Conservation (phyloP, 2,113 vertebrate genomes). For the Alexandromys fortis region DNA sequence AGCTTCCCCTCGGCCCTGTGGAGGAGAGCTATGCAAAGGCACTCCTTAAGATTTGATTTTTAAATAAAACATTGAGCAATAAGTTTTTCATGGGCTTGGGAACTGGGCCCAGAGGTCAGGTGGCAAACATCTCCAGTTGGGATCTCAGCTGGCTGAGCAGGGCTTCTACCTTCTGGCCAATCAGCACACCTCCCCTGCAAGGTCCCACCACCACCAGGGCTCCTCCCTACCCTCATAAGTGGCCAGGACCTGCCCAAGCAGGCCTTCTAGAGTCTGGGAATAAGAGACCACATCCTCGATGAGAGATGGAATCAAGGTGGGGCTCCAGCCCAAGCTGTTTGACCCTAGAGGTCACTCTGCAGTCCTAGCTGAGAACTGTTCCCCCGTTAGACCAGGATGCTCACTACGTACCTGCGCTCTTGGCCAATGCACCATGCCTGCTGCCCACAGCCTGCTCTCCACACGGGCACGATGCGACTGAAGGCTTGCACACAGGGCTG, state of each 20-base stretch:
- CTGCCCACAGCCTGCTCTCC: slow-evolving; percentile 91
- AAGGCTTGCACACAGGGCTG: slow-evolving; percentile 92
- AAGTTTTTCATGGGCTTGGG: neutral
- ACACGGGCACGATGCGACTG: slow-evolving; percentile 87
- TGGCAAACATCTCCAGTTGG: fast-evolving
- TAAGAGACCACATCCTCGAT: neutral
- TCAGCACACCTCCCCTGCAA: neutral
- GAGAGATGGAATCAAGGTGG: neutral
- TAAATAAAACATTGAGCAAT: slow-evolving; percentile 65
- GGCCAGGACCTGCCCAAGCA: neutral
- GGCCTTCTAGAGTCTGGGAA: neutral
- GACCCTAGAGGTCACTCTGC: fast-evolving
- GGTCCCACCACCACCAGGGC: neutral
- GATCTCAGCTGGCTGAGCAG: fast-evolving
- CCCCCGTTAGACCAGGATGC: fast-evolving
- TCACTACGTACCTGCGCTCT: slow-evolving; percentile 89
- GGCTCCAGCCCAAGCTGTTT: fast-evolving
- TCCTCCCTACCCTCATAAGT: neutral
- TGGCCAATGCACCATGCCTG: slow-evolving; percentile 91
- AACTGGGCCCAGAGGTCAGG: neutral
- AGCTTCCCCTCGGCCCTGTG: neutral
- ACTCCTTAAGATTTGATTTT: neutral
- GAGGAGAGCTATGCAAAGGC: neutral
- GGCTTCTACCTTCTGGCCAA: fast-evolving
- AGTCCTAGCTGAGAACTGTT: neutral